These are phyloP conservation scores for Sarcophaga rosellei DNA, from an alignment of 2,888 invertebrate genomes.

Conservation along the genomic window DNA sequence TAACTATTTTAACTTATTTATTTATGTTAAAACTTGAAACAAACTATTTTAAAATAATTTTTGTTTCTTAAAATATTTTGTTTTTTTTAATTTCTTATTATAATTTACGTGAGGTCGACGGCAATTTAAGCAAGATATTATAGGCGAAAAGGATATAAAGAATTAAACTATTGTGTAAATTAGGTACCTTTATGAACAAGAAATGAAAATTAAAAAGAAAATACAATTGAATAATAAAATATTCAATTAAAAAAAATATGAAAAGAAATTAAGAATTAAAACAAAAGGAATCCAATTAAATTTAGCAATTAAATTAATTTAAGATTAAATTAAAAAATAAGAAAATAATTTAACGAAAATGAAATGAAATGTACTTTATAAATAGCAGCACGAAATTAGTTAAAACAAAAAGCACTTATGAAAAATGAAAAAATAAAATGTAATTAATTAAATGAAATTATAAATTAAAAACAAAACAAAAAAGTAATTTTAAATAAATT, in stretches of 20 bases:
- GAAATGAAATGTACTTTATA: slow-evolving; percentile 44
- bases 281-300: slow-evolving; percentile 51
- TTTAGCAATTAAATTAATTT: slow-evolving; percentile 43
- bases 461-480: slow-evolving; percentile 3
- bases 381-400: slow-evolving; percentile 67
- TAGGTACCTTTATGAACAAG: slow-evolving; percentile 77
- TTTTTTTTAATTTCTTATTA: not conserved
- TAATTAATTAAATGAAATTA: not conserved
- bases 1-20: not conserved
- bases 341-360: slow-evolving; percentile 15
- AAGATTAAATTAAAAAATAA: slow-evolving; percentile 18
- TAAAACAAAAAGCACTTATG: slow-evolving; percentile 54
- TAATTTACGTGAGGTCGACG: not conserved
- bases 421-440: slow-evolving; percentile 42
- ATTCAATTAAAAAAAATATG: not conserved
- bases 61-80: no score
- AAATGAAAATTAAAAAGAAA: slow-evolving; percentile 45
- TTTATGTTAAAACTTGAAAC: not conserved
- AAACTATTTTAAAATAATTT: not conserved
- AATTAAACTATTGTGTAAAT: slow-evolving; percentile 79
- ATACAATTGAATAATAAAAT: slow-evolving; percentile 61
- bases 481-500: slow-evolving; percentile 24
- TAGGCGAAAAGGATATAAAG: not conserved
- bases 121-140: no score
- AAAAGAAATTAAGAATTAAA: not conserved